Percentiles rank a stretch among this genome's conserved stretches.
These are phyloP conservation scores for Parasteatoda tepidariorum DNA, from an alignment of 1,140 invertebrate genomes.

Conservation along the genomic window DNA sequence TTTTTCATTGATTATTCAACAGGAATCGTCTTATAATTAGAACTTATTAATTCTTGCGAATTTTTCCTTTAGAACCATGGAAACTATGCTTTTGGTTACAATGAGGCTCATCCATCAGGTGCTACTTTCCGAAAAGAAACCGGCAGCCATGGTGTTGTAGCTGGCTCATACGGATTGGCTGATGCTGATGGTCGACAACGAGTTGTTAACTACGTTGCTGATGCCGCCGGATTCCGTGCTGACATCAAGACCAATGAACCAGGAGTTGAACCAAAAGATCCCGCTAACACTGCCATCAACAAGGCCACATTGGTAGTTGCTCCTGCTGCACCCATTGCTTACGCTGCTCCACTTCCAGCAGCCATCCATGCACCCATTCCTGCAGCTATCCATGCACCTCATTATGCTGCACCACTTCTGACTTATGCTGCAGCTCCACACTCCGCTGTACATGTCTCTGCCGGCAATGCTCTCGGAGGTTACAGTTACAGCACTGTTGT, in stretches of 20 bases:
- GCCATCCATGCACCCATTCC: neutral
- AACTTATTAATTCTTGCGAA: too few relatives aligned
- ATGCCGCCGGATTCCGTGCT: slow-evolving; percentile 64
- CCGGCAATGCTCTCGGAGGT: slow-evolving; percentile 18
- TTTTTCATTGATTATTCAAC: too few relatives aligned
- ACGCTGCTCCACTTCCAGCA: slow-evolving; percentile 61
- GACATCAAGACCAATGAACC: slow-evolving; percentile 60
- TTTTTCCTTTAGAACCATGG: neutral
- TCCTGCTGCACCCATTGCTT: slow-evolving; percentile 36
- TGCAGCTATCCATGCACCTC: neutral
- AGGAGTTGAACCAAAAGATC: slow-evolving; percentile 60
- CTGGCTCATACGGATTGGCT: slow-evolving; percentile 64
- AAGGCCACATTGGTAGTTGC: slow-evolving; percentile 20
- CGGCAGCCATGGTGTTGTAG: slow-evolving; percentile 49
- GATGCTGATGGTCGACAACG: slow-evolving; percentile 63
- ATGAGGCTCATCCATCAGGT: neutral
- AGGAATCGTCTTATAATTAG: too few relatives aligned
- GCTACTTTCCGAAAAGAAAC: slow-evolving; percentile 41
- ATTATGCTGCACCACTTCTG: neutral
- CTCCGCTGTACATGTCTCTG: neutral
- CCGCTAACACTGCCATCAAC: slow-evolving; percentile 57
- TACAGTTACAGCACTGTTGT: slow-evolving; percentile 37
- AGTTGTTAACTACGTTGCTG: slow-evolving; percentile 65
- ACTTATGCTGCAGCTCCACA: slow-evolving; percentile 3
- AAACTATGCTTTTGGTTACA: slow-evolving; percentile 45